Base-by-base conservation (phyloP, 2,888 invertebrate genomes). In the Callyntrura guangdongensis region DNA sequence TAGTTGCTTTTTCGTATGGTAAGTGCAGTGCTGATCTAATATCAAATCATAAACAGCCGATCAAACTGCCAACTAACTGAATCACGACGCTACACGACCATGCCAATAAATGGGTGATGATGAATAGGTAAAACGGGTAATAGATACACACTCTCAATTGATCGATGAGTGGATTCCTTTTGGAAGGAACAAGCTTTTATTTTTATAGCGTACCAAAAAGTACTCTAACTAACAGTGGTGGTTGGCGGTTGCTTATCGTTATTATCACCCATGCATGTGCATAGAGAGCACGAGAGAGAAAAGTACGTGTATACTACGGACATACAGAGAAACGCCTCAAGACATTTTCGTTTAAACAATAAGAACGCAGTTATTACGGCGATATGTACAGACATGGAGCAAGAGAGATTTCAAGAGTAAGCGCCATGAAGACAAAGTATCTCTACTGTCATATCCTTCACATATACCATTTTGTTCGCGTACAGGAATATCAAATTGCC, bases 21-120 rank as follows among this genome's bases (percentile, higher is more conserved):
- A 67, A 67, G 14, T 14, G 4, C 27, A 67, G 25, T 20, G 83
- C 25, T 61, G 61, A 86, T 86, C 86, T 77, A 74, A 86, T 77
- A 86, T 86, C 86, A 86, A 74, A 86, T 86, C 86, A 79, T 79
- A 79, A 77, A 86, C 67, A 86, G 79, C 64, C 12, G 79, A 86
- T 86, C 86, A 86, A 64, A 47, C 86, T 79, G 86, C 74, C 74
- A 86, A 79, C 86, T 67, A 86, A 79, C 79, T 79, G 86, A 77
- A 86, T 86, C 86, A 86, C 86, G 86, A 86, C 86, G n/a, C n/a
- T n/a, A n/a, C n/a, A n/a, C n/a, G n/a, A n/a, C n/a, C n/a, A 45
- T 56, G 74, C 49, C 74, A 74, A 49, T 86, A 86, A 77, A 86
- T 47, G 59, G 86, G 72, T 86, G 77, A 86, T 72, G 77, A 86